Evolutionary conservation across 2,888 invertebrate genomes (phyloP), one percentile per base, ranked within the genome.

Genomic region (Synanthedon tipuliformis): DNA sequence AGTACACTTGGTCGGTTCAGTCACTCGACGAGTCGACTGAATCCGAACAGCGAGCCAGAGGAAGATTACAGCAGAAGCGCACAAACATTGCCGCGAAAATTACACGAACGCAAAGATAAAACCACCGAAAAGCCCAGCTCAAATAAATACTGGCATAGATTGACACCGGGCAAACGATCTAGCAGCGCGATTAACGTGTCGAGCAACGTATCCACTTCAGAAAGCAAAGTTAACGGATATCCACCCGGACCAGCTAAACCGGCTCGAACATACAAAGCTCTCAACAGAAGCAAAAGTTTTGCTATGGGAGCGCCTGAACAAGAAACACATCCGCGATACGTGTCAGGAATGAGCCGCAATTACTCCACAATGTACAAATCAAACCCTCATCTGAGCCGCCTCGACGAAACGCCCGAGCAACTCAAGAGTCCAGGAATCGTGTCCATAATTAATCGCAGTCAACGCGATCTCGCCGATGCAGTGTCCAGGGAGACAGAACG

Each of bases 371-470:
- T 93, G 78, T 93, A 93, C 78, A 93, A 93, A 72, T 94, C 94
- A 3, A 94, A 93, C 75, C 92, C 94, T 41, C 94, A 94, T 70
- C 81, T 95, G 50, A 92, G 92, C 67, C 88, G 91, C 16, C 78
- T 93, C 51, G 91, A 92, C 60, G 92, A 93, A 68, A 91, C 90
- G 8, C 92, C 92, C 0, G 91, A 90, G 58, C 91, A 93, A 54
- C 80, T 94, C 8, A 95, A 95, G 73, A 95, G 95, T 73, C 95
- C 95, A 0, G 94, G 95, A 48, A 93, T 96, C 60, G 93, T 96
- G 45, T 94, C 95, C 54, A 93, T 94, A 60, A 93, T 95, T 57
- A 95, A 93, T 71, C 90, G 95, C 59, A 95, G 95, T 75, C 94
- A 94, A 69, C 90, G 92, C 57, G 95, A 95, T 73, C 78, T 95